Base-by-base conservation (phyloP, 2,797 vertebrate species). In the Coluber constrictor region DNA sequence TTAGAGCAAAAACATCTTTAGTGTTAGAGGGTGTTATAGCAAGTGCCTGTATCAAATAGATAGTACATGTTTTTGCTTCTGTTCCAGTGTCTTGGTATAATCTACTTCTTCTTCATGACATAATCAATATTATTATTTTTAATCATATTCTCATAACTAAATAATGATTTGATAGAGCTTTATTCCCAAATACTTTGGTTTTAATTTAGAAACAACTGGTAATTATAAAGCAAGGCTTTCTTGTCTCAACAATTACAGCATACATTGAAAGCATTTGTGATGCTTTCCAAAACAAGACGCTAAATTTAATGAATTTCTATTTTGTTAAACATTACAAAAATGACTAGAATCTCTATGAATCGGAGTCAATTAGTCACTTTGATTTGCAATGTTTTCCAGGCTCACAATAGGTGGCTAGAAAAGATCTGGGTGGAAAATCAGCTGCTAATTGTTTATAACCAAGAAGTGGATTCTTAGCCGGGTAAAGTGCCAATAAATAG, bases 291-390 rank as follows among this genome's bases (percentile, higher is more conserved):
- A 97, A 96, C 96, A 96, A 95, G 96, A 95, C 96, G 94, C 97
- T 97, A 98, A 98, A 98, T 98, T 98, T 98, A 97, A 97, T 97
- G 97, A 97, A 98, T 97, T 97, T 97, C 94, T 98, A 98, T 98
- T 98, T 97, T 96, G 97, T 98, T 98, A 98, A 97, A 96, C 96
- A 97, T 96, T 94, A 97, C 97, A 96, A 94, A 87, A 93, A 96
- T 95, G 95, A 94, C 96, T 97, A 96, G 93, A 97, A 97, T 95
- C 92, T 93, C 94, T 97, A 96, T 87, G 57, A 96, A 95, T 97
- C 93, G 87, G 57, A 96, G 96, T 97, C 94, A 95, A 96, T 94
- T 97, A 96, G 95, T 96, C 96, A 97, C 96, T 97, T 97, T 97
- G 96, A 98, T 97, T 97, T 98, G 98, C 98, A 97, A 97, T 96